These are phyloP conservation scores for Onthophagus sagittarius DNA, from an alignment of 2,888 invertebrate species.

Conservation along the genomic window DNA sequence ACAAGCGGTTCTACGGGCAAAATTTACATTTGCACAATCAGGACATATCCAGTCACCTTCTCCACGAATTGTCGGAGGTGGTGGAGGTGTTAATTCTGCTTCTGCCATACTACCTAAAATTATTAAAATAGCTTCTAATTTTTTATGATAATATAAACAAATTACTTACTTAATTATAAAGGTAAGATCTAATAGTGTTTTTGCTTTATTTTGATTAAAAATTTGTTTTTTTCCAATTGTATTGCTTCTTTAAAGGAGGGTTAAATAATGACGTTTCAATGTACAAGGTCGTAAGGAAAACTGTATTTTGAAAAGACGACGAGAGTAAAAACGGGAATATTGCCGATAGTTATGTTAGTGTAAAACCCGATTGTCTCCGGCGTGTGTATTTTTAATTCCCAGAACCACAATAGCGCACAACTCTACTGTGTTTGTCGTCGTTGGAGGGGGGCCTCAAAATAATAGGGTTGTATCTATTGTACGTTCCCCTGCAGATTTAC, in stretches of 20 bases:
- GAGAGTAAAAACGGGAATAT: neutral
- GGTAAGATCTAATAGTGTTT: neutral
- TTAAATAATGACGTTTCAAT: neutral
- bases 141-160: neutral
- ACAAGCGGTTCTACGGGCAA: constrained; percentile 84
- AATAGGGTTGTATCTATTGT: neutral
- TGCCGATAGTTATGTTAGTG: neutral
- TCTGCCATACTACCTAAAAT: constrained; percentile 36
- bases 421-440: neutral
- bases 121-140: neutral
- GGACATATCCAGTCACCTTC: constrained; percentile 60
- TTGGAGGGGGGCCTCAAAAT: neutral
- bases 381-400: neutral
- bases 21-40: constrained; percentile 91
- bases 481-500: neutral
- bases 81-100: constrained; percentile 41
- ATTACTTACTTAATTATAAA: neutral
- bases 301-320: neutral
- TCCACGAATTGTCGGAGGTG: constrained; percentile 40
- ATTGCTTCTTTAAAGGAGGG: neutral
- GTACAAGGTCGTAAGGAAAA: neutral
- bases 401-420: neutral
- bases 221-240: neutral
- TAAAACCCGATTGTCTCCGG: neutral
- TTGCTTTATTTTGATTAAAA: neutral